Evolutionary conservation across 2,888 invertebrate species (phyloP), one percentile per base, ranked within the genome.

Genomic region (Papilio gigon): DNA sequence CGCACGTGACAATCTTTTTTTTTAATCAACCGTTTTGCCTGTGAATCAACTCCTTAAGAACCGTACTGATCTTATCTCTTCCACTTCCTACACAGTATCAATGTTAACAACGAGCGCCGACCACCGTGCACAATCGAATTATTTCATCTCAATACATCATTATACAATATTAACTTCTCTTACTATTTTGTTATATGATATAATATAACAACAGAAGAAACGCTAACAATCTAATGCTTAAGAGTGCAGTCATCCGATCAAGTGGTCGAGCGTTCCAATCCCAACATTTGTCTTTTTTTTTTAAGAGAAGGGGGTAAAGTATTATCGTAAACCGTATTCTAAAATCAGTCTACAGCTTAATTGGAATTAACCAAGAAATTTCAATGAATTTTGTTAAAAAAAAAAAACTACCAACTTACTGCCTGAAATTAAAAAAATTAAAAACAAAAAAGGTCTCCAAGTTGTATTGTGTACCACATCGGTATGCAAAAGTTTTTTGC

Each of bases 1-100:
- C 81, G 86, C 90, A 88, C 89, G 90, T 90, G 86, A 89, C 86
- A 80, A 82, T 80, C 79, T 78, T 76, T 82, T 81, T 85, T 83
- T 79, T 83, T 81, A 79, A 84, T 85, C 83, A 74, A 71, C 74
- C 76, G 78, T 80, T 68, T 77, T 79, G 78, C 78, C 77, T 75
- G 76, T 77, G 77, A 78, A 80, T 80, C 78, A 77, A 77, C 76
- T 76, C 76, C 74, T 76, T 78, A 76, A 74, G 73, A 74, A 76
- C 69, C 61, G 58, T 56, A 67, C 62, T 47, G 65, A 42, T 60
- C 17, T 65, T 44, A 62, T 61, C 61, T 62, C 42, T 44, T 30
- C 11, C 25, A 61, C 69, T 69, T 65, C 65, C 68, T 69, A 50
- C 64, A 60, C 42, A 25, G 59, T 59, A 61, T 60, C 61, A 50